Base-by-base conservation (phyloP, 1,140 invertebrate species). In the Nasonia longicornis region DNA sequence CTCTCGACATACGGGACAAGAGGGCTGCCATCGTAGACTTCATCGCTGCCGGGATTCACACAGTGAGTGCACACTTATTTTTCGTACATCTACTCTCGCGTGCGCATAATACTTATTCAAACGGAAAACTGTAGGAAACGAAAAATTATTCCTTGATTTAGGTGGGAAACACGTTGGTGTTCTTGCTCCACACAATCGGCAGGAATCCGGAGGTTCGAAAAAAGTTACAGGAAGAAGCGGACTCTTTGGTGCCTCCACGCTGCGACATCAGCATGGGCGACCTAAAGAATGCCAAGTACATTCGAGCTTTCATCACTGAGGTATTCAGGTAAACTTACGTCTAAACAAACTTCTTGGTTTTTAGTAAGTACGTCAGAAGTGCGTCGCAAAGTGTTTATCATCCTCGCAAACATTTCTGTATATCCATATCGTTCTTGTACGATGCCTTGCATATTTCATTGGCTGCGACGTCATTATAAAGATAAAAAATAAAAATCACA, bases 281-380 rank as follows among this genome's bases (percentile, higher is more conserved):
- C 58, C 87, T 97, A 2, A 89, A 92, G 3, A 92, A 93, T 58
- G 93, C 95, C 52, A 92, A 93, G 4, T 97, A 97, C 86, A 92
- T 97, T 0, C 95, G 95, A 84, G 97, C 97, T 2, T 98, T 96
- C 84, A 93, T 98, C 4, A 95, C 94, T 75, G 97, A 99, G 92
- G 93, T 95, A 0, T 97, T 97, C 87, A 92, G 91, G 91, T 92
- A 85, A 82, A 77, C 52, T 58, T 58, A 79, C 20, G 42, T 64
- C 45, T 63, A 70, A 69, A 78, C 10, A 31, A 78, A 45, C 63
- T 45, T 45, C 35, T 45, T 45, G 20, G n/a, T 42, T 42, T 42
- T 42, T 1, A 42, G 10, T 42, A 42, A 4, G 38, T 8, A 42
- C 38, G 38, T 42, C 38, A 42, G 38, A 42, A 42, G 38, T 42